These are phyloP conservation scores for Gymnobelideus leadbeateri DNA, from an alignment of 2,113 vertebrate genomes.

Conservation along the genomic window DNA sequence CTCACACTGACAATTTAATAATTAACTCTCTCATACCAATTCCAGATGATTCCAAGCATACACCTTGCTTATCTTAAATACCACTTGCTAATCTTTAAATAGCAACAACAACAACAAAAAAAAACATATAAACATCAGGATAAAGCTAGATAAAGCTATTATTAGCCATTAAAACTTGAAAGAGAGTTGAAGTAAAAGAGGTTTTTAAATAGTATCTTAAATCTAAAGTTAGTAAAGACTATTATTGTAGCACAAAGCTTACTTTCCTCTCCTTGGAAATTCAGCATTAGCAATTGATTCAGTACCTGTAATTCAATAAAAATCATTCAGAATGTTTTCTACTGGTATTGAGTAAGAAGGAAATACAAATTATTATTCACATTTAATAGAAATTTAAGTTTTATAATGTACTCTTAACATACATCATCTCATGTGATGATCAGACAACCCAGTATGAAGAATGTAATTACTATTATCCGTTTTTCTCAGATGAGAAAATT, in stretches of 20 bases:
- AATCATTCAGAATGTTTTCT: background rate
- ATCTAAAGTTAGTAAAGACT: background rate
- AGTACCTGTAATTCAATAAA: background rate
- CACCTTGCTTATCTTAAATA: background rate
- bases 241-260: background rate
- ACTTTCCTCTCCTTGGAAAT: background rate
- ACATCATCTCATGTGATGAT: too few relatives aligned
- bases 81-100: background rate
- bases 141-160: background rate
- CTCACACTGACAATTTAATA: background rate
- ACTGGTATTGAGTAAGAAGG: background rate
- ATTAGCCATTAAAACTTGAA: background rate
- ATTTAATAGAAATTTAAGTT: background rate
- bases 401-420: background rate
- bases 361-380: background rate
- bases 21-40: background rate
- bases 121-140: background rate
- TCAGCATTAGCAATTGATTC: background rate
- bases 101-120: too few relatives aligned
- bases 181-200: background rate
- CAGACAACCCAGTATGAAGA: too few relatives aligned
- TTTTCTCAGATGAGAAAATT: background rate
- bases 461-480: background rate
- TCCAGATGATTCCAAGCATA: background rate
- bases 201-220: conserved; percentile 10